Evolutionary conservation across 2,797 vertebrate species (phyloP).

Genomic region (Xerus rutilus): DNA sequence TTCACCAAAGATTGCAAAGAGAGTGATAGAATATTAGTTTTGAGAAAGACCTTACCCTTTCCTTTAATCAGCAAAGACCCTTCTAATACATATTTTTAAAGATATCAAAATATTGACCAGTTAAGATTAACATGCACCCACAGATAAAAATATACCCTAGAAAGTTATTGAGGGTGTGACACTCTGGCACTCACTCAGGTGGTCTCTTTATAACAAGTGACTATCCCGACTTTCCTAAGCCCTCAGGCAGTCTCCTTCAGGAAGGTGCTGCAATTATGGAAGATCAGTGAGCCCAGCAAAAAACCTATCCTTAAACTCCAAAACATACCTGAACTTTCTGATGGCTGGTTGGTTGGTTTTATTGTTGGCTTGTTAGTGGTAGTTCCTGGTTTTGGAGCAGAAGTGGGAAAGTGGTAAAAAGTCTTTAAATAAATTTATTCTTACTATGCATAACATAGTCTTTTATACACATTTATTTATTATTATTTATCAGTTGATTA

Average conservation of each 20-base stretch:
- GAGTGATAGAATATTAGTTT: conserved; percentile 19
- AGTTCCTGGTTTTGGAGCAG: neutral
- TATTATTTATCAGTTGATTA: neutral
- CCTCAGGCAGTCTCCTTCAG: neutral
- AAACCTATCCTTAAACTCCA: neutral
- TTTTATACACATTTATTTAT: neutral
- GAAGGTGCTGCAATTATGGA: accelerated
- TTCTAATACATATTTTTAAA: conserved; percentile 1
- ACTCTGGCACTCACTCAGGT: neutral
- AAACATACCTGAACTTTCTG: neutral
- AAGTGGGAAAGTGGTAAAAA: neutral
- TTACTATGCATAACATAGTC: neutral
- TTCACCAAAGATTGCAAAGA: neutral
- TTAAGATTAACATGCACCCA: neutral
- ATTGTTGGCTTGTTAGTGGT: neutral
- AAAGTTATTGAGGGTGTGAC: neutral
- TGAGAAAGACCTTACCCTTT: neutral
- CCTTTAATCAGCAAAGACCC: conserved; percentile 3
- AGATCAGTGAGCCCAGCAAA: neutral
- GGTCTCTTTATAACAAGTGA: neutral
- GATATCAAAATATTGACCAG: neutral
- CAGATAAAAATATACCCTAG: neutral
- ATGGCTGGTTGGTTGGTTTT: neutral
- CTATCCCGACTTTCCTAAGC: neutral
- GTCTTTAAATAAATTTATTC: neutral